Percentiles rank a stretch among this genome's conserved stretches.
These are phyloP conservation scores for Malurus splendens DNA, from an alignment of 2,797 vertebrate species.

Conservation along the genomic window DNA sequence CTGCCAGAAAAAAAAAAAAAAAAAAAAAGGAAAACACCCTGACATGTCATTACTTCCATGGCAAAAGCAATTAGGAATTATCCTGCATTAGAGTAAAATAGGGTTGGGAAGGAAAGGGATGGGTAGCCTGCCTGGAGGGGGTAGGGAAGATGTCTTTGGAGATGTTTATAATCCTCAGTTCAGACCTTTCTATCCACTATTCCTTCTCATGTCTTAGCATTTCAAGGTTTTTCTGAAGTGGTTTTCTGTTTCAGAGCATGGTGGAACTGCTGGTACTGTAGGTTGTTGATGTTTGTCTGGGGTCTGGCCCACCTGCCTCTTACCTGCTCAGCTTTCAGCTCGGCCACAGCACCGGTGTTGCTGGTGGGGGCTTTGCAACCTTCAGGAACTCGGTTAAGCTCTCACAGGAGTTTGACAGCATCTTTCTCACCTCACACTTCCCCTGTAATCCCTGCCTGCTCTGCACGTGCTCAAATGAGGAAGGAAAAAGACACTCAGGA, in stretches of 20 bases:
- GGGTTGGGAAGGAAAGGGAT: not conserved
- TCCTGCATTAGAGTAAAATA: not conserved
- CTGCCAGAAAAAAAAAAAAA: not conserved
- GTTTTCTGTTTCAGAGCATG: not conserved
- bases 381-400: not conserved
- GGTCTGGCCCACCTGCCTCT: not conserved
- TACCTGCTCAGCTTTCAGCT: not conserved
- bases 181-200: not conserved
- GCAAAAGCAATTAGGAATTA: not conserved
- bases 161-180: not conserved
- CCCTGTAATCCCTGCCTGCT: not conserved
- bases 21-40: not conserved
- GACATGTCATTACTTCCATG: not conserved
- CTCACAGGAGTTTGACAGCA: not conserved
- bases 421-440: not conserved
- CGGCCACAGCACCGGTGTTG: not conserved
- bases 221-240: not conserved
- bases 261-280: not conserved
- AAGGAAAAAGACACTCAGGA: not conserved
- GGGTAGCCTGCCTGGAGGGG: not conserved
- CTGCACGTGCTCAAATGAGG: accelerated
- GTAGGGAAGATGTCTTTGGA: not conserved
- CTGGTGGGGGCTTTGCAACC: not conserved
- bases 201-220: not conserved
- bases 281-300: not conserved